These are phyloP conservation scores for Ptychadena robeensis DNA, from an alignment of 2,797 vertebrate species.

Conservation along the genomic window DNA sequence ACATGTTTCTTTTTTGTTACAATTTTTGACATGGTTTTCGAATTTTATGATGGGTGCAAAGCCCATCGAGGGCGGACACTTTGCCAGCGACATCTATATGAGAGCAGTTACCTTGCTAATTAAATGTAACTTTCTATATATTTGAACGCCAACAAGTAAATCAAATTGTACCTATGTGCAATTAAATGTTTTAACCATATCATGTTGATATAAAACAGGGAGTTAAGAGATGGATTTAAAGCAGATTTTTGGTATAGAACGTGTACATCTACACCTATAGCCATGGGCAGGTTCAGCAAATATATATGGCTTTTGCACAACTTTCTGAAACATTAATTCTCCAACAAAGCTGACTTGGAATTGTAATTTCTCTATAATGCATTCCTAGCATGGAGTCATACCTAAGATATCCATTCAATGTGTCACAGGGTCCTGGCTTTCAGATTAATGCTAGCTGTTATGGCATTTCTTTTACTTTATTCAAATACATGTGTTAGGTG, in stretches of 20 bases:
- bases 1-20: too few species aligned
- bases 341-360: not conserved
- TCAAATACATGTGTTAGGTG: not conserved
- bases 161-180: too few species aligned
- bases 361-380: not conserved
- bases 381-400: constrained; percentile 20
- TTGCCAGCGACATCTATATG: too few species aligned
- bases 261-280: not conserved
- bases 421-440: rapidly evolving
- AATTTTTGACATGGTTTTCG: too few species aligned
- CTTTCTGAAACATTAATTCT: constrained; percentile 8
- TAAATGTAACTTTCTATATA: too few species aligned
- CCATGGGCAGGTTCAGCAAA: not conserved
- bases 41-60: too few species aligned
- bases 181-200: too few species aligned
- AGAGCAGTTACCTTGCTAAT: too few species aligned
- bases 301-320: not conserved
- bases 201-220: too few species aligned
- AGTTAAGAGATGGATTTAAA: not conserved
- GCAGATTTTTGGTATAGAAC: not conserved
- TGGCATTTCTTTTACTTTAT: constrained; percentile 16
- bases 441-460: constrained; percentile 19
- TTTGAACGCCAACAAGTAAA: too few species aligned
- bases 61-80: too few species aligned
- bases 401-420: not conserved